Percentiles rank a stretch among this genome's conserved stretches.
phyloP scores from a whole-genome alignment of 2,797 vertebrate genomes.

The Toxotes lorentzi region DNA sequence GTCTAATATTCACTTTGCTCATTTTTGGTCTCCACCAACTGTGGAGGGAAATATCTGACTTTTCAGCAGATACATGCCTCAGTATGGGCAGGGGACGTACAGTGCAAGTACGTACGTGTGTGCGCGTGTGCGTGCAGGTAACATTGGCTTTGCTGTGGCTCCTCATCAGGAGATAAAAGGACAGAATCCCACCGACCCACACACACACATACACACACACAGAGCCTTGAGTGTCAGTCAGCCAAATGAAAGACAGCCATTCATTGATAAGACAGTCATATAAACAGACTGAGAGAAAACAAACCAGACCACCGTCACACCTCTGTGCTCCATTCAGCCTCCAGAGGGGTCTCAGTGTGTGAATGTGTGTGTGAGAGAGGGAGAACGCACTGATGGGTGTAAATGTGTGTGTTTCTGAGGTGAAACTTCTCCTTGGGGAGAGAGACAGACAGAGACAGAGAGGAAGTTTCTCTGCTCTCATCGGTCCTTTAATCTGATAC shows the following conservation, averaged over 20 bases:
- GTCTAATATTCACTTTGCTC: no score
- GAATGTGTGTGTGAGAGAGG: conserved; percentile 11
- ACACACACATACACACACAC: conserved; percentile 30
- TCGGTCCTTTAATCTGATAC: conserved; percentile 76
- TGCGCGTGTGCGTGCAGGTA: conserved; percentile 27
- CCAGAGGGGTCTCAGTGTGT: conserved; percentile 43
- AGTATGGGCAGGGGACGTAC: no score
- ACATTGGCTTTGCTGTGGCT: conserved; percentile 38
- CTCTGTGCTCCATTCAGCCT: conserved; percentile 71
- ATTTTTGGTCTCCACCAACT: no score
- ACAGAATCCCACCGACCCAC: conserved; percentile 38
- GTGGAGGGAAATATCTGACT: no score
- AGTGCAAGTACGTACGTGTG: conserved; percentile 12
- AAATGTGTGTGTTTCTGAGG: conserved; percentile 59
- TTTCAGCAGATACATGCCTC: no score
- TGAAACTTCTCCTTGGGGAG: conserved; percentile 53
- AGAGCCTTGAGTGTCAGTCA: conserved; percentile 58
- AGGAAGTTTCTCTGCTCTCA: conserved; percentile 68
- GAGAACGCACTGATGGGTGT: conserved; percentile 40
- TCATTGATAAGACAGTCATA: conserved; percentile 80
- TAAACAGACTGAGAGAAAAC: conserved; percentile 78
- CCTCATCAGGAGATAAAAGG: conserved; percentile 33
- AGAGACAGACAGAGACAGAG: conserved; percentile 31
- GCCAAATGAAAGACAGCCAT: conserved; percentile 76
- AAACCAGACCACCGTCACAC: conserved; percentile 65